Evolutionary conservation across 2,888 invertebrate species (phyloP).

Genomic region (Tenthredo notha): DNA sequence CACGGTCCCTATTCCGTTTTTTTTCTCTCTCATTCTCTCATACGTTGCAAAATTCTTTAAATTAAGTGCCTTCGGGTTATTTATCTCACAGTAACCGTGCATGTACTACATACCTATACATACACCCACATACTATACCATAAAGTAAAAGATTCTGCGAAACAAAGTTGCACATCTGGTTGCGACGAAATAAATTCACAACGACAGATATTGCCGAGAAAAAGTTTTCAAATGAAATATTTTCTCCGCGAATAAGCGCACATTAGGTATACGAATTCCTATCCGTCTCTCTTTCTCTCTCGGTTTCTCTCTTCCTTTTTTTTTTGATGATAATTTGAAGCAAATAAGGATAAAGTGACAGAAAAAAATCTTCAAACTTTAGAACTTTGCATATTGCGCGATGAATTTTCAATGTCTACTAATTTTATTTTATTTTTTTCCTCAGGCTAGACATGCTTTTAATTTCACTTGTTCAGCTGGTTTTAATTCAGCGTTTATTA

Average conservation of each 20-base stretch:
- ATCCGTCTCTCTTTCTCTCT: not conserved
- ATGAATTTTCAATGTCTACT: not conserved
- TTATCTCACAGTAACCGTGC: not conserved
- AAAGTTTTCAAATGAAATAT: not conserved
- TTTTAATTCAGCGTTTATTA: not conserved
- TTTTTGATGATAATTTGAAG: not conserved
- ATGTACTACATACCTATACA: not conserved
- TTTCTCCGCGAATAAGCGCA: not conserved
- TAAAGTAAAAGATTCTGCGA: not conserved
- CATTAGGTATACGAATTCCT: not conserved
- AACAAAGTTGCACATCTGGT: constrained; percentile 13
- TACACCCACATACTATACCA: not conserved
- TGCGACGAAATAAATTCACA: constrained; percentile 18
- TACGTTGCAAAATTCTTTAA: not conserved
- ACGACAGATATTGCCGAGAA: constrained; percentile 13
- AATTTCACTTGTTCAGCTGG: not conserved
- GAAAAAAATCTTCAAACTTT: not conserved
- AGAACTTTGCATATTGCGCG: not conserved
- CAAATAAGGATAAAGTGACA: not conserved
- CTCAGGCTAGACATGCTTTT: not conserved
- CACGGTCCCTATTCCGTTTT: not conserved
- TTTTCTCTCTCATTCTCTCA: not conserved
- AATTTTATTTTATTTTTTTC: too few relatives aligned
- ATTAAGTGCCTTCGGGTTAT: constrained; percentile 12
- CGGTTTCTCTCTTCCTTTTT: not conserved